Percentiles rank a stretch among this genome's conserved stretches.
These are phyloP conservation scores for Limnephilus lunatus DNA, from an alignment of 2,888 invertebrate genomes.

Conservation along the genomic window DNA sequence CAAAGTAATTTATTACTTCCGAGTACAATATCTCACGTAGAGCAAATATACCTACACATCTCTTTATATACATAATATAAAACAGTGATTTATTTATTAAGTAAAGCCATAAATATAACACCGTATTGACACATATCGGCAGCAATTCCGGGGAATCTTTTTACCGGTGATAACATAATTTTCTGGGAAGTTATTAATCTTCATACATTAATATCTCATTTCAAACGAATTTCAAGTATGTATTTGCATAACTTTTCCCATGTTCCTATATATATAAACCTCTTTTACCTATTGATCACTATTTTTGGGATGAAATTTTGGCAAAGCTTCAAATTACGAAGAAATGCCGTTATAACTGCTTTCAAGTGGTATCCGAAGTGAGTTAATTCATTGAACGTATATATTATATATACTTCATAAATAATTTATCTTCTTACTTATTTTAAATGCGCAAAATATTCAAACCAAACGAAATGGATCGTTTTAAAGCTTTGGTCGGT, in stretches of 20 bases:
- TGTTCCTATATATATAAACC: background rate
- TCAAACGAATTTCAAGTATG: background rate
- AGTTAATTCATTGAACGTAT: background rate
- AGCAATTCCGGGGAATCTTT: background rate
- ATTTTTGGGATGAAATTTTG: background rate
- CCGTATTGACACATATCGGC: constrained; percentile 18
- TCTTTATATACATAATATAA: background rate
- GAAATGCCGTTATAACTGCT: background rate
- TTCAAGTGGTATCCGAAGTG: background rate
- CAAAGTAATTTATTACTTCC: constrained; percentile 33
- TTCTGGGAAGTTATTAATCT: background rate
- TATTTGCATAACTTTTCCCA: background rate
- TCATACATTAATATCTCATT: background rate
- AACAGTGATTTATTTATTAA: background rate
- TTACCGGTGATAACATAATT: background rate
- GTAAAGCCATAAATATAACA: constrained; percentile 37
- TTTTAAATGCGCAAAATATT: background rate
- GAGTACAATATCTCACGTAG: constrained; percentile 10
- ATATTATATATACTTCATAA: background rate
- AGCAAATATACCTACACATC: background rate
- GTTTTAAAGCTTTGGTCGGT: background rate
- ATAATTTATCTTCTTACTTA: background rate
- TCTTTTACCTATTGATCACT: background rate
- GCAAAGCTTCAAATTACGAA: background rate
- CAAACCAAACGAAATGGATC: background rate